Evolutionary conservation across 1,140 invertebrate genomes (phyloP).

Genomic region (Polypedilum pembai): DNA sequence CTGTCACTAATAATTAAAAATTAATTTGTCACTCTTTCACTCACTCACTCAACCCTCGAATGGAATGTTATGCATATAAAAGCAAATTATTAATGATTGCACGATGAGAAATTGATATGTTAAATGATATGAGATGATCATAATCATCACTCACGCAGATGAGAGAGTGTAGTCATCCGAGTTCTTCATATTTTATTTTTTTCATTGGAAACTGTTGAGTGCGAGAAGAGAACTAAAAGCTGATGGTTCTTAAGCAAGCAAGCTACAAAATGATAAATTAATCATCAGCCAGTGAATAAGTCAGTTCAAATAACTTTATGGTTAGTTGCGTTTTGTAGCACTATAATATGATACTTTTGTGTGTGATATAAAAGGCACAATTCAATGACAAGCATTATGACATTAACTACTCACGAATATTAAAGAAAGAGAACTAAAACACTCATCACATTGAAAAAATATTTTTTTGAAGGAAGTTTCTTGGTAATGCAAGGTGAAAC

Average conservation of each 20-base stretch:
- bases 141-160: conserved; percentile 4
- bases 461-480: too few species aligned
- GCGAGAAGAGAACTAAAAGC: background rate
- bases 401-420: too few species aligned
- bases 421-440: too few species aligned
- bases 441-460: too few species aligned
- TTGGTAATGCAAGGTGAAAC: too few species aligned
- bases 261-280: conserved; percentile 26
- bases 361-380: too few species aligned
- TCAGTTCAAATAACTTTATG: conserved; percentile 25
- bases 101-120: conserved; percentile 20
- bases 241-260: background rate
- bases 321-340: background rate
- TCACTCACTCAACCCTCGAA: background rate
- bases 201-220: background rate
- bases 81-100: conserved; percentile 21
- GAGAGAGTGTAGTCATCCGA: background rate
- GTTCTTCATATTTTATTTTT: background rate
- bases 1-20: conserved; percentile 19
- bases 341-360: conserved; percentile 13
- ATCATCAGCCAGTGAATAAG: conserved; percentile 26
- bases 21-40: conserved; percentile 13
- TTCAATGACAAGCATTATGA: too few species aligned
- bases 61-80: background rate
- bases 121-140: background rate